Evolutionary conservation across 2,888 invertebrate genomes (phyloP), one percentile per base, ranked within the genome.

Genomic region (Apotomis betuletana): DNA sequence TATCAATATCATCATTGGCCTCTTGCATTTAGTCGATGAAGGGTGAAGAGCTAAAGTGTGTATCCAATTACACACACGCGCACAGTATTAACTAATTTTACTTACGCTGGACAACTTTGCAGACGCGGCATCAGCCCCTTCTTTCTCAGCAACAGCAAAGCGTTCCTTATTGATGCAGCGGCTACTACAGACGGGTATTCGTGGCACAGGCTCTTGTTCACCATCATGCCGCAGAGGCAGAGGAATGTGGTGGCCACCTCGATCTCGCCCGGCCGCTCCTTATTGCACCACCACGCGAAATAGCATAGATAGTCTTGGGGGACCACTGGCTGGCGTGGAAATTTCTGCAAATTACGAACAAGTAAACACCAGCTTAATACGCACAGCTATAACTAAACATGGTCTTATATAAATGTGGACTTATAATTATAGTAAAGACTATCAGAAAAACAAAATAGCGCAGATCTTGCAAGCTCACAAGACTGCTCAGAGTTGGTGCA

Each of bases 271-370:
- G 83, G 81, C 0, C 80, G 73, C 0, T 74, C 57, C 0, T 72
- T 74, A 73, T 88, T 85, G 58, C 88, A 89, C 78, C 83, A 86
- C 90, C 88, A 91, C 0, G 88, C 79, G 0, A 91, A 69, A 73
- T 90, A 91, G 0, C 83, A 77, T 65, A 91, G 88, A 74, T 79
- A 91, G 36, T 92, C 91, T 69, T 91, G 87, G 0, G 89, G 82
- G 0, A 90, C 77, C 0, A 91, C 81, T 1, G 91, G 90, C 54
- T 86, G 87, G 0, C 69, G 46, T 0, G 90, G 90, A 64, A 87
- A 91, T 68, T 82, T 82, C 92, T 92, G 83, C 4, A 62, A 36
- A 8, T 41, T 46, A 36, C 5, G 3, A 27, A 49, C 12, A 49
- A 61, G 1, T 0, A 6, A 5, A 41, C 6, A 41, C 41, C 41